Evolutionary conservation across 2,888 invertebrate species (phyloP), one percentile per base, ranked within the genome.

Genomic region (Drosophila robusta): DNA sequence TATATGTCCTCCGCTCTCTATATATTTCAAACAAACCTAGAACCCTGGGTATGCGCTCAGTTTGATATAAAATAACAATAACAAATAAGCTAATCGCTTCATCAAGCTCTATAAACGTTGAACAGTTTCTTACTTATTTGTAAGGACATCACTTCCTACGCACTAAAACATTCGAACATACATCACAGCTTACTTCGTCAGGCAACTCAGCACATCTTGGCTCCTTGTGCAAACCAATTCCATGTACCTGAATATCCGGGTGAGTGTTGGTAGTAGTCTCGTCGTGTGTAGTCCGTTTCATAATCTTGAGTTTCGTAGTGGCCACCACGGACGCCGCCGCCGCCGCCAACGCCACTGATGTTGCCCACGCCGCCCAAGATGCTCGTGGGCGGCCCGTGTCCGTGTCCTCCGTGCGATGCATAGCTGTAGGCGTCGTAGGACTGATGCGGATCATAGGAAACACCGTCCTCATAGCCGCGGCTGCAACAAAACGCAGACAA

Each of bases 191-290:
- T n/a, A n/a, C n/a, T n/a, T n/a, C n/a, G n/a, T n/a, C n/a, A n/a
- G n/a, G n/a, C n/a, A n/a, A n/a, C n/a, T n/a, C n/a, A 26, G 11
- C 9, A 32, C 9, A 9, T 2, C 11, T 3, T 4, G 11, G 11
- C 11, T 29, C 18, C 11, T 3, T 14, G 14, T 8, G 4, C n/a
- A 11, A 29, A 1, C 4, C 36, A 18, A 5, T 36, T 12, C n/a
- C 16, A 38, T 62, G 69, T 67, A 92, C 92, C 91, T 81, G 91
- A 87, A 83, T 91, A 92, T 50, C 88, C 87, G 6, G 92, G 89
- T 39, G 92, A 90, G 71, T 92, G 92, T 64, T 91, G 91, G 77
- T 92, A 92, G 71, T 92, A 92, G 47, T 92, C 92, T 16, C 92
- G 78, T 44, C 92, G 80, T 32, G 90, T 89, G 72, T 92, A 92